Evolutionary conservation across 2,797 vertebrate genomes (phyloP), one percentile per base, ranked within the genome.

Genomic region (Staurois parvus): DNA sequence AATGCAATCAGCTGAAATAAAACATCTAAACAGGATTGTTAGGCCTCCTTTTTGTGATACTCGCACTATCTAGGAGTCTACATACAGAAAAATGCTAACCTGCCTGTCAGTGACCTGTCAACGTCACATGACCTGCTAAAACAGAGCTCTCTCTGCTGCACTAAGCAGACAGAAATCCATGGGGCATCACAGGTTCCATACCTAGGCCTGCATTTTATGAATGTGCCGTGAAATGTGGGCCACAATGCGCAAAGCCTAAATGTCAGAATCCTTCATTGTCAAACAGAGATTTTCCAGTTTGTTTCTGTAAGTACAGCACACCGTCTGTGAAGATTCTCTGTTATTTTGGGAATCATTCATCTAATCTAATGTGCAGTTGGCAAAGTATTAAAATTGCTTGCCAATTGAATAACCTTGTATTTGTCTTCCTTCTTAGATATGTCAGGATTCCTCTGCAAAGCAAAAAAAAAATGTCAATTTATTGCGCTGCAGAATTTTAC

Each of bases 401-500:
- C 64, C 64, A 66, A 66, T 26, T 28, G n/a, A 66, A 66, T 66
- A 66, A 66, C 64, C 64, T 66, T 66, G 64, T 29, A 59, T 59
- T 59, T 24, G 12, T 29, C 64, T 66, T 9, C 64, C 26, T 66
- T 66, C 12, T 15, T 26, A 12, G 29, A 26, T 64, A 64, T 66
- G 64, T 66, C 64, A 24, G 21, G 21, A 24, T 59, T 59, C 21
- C 52, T 59, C 52, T 59, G 52, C 52, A 66, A 66, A 66, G 62
- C 3, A 66, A 66, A 26, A 12, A 12, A 66, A 15, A 26, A 15
- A 13, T 66, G 64, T 12, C 9, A 13, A 29, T 29, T 29, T 66
- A 66, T 28, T 26, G 11, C 26, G 29, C 64, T 66, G 28, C 64
- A 29, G 64, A 26, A 66, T 66, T 66, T 13, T 66, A 29, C n/a